Evolutionary conservation across 1,140 invertebrate species (phyloP), one percentile per base, ranked within the genome.

Genomic region (Eulimnadia texana): DNA sequence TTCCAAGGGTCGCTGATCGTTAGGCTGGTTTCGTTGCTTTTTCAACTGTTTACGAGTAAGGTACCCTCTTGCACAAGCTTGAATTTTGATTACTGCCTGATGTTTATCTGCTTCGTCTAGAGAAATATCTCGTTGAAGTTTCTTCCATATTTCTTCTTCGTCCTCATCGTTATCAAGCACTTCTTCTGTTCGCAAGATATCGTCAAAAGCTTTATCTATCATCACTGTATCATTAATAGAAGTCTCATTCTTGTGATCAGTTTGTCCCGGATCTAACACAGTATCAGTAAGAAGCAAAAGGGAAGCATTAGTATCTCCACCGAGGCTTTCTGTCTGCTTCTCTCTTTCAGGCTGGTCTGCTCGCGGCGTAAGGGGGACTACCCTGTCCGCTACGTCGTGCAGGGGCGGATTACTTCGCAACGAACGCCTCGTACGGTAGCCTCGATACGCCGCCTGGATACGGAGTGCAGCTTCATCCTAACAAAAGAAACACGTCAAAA

Each of bases 81-180:
- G 60, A 10, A 61, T 61, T 54, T 55, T 54, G 2, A 54, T 54
- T 3, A 51, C 60, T 9, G 60, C 60, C 19, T 25, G 50, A 16
- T 29, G 19, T 61, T 61, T 50, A 19, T 52, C 53, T 54, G 52
- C 60, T 51, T 61, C 59, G 6, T 61, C 60, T 11, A 61, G 53
- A 25, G 49, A n/a, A 1, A 61, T 42, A 51, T 61, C 60, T 29
- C 50, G 49, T 29, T 61, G 60, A 3, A 61, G 42, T 13, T 61
- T 61, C 3, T 24, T 28, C 60, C 60, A 61, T 11, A 61, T 61
- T 10, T 61, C 60, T 61, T 61, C 60, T 33, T 61, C 60, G 28
- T 61, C 60, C 11, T 61, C 60, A 19, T 52, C 42, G 9, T 50
- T 29, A 6, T 19, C 55, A 20, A 25, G 23, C 19, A 25, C 10